These are phyloP conservation scores for Orthonyx spaldingii DNA, from an alignment of 2,113 vertebrate species.

Conservation along the genomic window DNA sequence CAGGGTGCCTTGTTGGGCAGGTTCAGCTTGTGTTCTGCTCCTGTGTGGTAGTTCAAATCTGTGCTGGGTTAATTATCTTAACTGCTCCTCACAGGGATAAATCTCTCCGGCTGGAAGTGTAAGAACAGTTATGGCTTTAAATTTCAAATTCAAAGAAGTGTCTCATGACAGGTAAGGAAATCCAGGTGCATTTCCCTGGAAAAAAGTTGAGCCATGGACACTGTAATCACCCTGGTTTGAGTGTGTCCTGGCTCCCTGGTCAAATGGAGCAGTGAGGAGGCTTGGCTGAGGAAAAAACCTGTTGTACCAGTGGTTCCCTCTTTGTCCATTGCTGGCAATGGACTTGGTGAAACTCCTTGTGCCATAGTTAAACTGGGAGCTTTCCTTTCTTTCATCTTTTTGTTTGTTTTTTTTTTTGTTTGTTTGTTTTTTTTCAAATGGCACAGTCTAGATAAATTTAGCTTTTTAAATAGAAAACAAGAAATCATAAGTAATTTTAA, in stretches of 20 bases:
- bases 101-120: not conserved
- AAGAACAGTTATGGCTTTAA: not conserved
- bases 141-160: not conserved
- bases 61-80: not conserved
- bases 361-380: conserved; percentile 63
- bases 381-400: conserved; percentile 21
- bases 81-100: not conserved
- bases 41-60: not conserved
- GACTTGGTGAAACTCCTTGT: conserved; percentile 65
- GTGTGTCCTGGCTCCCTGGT: not conserved
- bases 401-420: not conserved
- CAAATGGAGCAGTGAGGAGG: not conserved
- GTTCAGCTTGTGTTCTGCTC: not conserved
- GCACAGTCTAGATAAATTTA: conserved; percentile 59
- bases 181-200: not conserved
- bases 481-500: conserved; percentile 63
- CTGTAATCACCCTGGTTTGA: not conserved
- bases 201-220: not conserved
- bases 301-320: conserved; percentile 29
- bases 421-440: not conserved
- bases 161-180: not conserved
- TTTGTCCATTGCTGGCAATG: conserved; percentile 77
- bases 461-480: not conserved
- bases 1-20: not conserved
- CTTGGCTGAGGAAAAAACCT: conserved; percentile 25